These are phyloP conservation scores for Borostomias antarcticus DNA, from an alignment of 2,797 vertebrate genomes.

Conservation along the genomic window DNA sequence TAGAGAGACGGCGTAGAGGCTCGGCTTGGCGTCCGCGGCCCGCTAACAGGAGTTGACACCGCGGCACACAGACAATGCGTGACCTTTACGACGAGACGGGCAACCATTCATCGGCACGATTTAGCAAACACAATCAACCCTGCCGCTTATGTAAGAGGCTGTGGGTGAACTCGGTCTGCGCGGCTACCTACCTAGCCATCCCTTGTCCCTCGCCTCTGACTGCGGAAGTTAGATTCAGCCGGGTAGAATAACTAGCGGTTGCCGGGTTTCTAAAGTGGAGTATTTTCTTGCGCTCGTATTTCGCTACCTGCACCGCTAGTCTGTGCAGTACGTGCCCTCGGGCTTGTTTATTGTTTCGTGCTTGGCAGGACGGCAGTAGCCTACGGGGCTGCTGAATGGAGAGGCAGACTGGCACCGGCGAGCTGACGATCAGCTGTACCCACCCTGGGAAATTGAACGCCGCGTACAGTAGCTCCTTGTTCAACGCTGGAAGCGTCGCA, in stretches of 20 bases:
- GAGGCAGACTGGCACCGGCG: background rate
- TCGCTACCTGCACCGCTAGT: too few relatives aligned
- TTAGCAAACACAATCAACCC: slow-evolving; percentile 34
- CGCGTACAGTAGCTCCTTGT: too few relatives aligned
- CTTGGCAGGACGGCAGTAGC: background rate
- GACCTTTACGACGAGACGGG: slow-evolving; percentile 21
- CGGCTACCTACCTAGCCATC: slow-evolving; percentile 12
- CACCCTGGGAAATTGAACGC: too few relatives aligned
- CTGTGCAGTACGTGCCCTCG: too few relatives aligned
- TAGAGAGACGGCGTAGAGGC: background rate
- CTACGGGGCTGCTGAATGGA: background rate
- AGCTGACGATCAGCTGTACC: background rate
- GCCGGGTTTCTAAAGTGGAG: background rate
- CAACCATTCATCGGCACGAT: slow-evolving; percentile 40
- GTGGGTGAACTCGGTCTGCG: slow-evolving; percentile 3
- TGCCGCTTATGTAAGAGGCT: slow-evolving; percentile 34
- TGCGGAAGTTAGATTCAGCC: background rate
- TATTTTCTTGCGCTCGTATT: background rate
- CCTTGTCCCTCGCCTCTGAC: slow-evolving; percentile 11
- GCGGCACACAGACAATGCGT: slow-evolving; percentile 24
- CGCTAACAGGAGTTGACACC: slow-evolving; percentile 14
- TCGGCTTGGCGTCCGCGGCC: background rate
- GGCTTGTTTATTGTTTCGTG: too few relatives aligned
- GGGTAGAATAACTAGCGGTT: background rate
- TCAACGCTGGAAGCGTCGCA: too few relatives aligned